Conservation (phyloP, 2,888 invertebrate genomes). For the Amblyjoppa fuscipennis region DNA sequence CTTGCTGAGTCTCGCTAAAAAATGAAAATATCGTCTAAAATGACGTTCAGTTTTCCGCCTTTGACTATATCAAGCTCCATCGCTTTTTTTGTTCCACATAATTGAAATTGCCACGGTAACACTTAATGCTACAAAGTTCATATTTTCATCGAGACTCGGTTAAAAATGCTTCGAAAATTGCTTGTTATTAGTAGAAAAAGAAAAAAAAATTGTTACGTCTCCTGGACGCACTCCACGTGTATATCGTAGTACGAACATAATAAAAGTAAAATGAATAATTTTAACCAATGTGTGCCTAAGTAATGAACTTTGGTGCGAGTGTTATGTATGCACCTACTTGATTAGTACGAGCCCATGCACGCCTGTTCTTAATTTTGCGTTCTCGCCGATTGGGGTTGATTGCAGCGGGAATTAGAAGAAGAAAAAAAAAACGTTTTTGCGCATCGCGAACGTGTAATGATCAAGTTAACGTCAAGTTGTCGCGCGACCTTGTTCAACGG, state of each 20-base stretch:
- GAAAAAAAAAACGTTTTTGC: constrained; percentile 14
- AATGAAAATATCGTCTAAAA: constrained; percentile 49
- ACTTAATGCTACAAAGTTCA: constrained; percentile 38
- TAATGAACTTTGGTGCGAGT: constrained; percentile 69
- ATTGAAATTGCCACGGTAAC: constrained; percentile 19
- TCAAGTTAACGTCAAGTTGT: background rate
- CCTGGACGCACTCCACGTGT: constrained; percentile 10
- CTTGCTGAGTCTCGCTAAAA: constrained; percentile 11
- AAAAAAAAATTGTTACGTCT: constrained; percentile 6
- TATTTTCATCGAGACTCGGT: constrained; percentile 72
- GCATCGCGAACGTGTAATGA: background rate
- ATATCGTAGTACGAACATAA: constrained; percentile 43
- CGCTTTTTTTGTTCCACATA: background rate
- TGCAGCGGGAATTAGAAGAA: constrained; percentile 48
- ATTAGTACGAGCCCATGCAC: constrained; percentile 72
- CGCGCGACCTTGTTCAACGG: background rate
- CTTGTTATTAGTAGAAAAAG: background rate
- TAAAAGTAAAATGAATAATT: constrained; percentile 39
- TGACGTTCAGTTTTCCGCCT: constrained; percentile 37
- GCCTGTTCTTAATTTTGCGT: constrained; percentile 59
- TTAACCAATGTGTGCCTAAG: constrained; percentile 63
- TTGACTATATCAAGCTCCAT: background rate
- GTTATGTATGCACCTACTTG: constrained; percentile 73
- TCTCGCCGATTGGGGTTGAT: constrained; percentile 59
- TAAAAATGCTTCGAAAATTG: constrained; percentile 28